phyloP scores from a whole-genome alignment of 2,888 invertebrate genomes.

The Axea sp. region DNA sequence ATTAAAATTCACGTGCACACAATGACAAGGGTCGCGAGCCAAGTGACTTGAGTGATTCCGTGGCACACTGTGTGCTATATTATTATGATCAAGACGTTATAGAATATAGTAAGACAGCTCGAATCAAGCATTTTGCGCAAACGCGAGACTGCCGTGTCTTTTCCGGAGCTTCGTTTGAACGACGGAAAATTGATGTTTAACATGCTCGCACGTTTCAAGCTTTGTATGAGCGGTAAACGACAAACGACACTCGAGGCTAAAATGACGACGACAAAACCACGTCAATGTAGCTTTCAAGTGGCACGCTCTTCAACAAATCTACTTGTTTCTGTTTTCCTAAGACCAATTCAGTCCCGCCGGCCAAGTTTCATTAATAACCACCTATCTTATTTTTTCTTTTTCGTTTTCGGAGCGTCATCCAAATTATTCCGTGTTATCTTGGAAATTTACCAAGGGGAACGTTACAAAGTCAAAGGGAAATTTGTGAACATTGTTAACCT shows the following conservation, averaged over 20 bases:
- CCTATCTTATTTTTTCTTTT: too few relatives aligned
- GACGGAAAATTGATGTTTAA: conserved; percentile 57
- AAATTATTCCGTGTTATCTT: too few relatives aligned
- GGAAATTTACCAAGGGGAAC: background rate
- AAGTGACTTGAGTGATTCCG: conserved; percentile 55
- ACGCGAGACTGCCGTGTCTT: conserved; percentile 40
- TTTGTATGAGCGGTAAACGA: conserved; percentile 43
- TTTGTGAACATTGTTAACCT: too few relatives aligned
- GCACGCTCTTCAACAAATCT: conserved; percentile 45
- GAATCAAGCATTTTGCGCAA: conserved; percentile 18
- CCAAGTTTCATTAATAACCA: too few relatives aligned
- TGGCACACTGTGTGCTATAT: conserved; percentile 52
- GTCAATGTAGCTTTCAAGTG: conserved; percentile 43
- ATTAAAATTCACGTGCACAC: conserved; percentile 53
- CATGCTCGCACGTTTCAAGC: conserved; percentile 49
- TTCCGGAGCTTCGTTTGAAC: conserved; percentile 29
- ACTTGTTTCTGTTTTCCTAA: conserved; percentile 41
- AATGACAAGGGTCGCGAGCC: conserved; percentile 50
- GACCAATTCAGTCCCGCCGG: conserved; percentile 1
- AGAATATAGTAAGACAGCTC: conserved; percentile 12
- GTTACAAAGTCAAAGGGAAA: conserved; percentile 13
- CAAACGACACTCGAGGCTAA: conserved; percentile 51
- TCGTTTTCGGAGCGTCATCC: too few relatives aligned
- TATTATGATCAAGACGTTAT: conserved; percentile 48
- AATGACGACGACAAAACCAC: conserved; percentile 49